Base-by-base conservation (phyloP, 2,113 vertebrate species). In the Pao palembangensis region DNA sequence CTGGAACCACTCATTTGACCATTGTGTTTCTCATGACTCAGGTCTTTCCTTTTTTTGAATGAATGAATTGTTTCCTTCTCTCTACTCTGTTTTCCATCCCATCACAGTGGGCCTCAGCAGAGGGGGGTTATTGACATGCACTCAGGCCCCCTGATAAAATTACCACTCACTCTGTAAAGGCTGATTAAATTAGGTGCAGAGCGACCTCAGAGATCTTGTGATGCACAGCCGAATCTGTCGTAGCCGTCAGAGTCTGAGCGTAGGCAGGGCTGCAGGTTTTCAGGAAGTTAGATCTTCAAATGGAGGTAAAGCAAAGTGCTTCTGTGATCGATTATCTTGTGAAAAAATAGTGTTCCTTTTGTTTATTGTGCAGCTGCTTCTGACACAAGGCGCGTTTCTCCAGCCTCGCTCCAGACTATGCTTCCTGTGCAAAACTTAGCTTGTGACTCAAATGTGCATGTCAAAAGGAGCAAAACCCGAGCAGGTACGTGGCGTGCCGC, bases 241-340 rank as follows among this genome's bases (percentile, higher is more conserved):
- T 4, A 83, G 80, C 76, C 59, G 76, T 2, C 44, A n/a, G 44
- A n/a, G 44, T 16, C 44, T 4, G 44, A n/a, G 15, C 44, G 44
- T 5, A 16, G n/a, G 11, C 44, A 17, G 70, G 75, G 85, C 83
- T 81, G 63, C 71, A 74, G 58, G 62, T 83, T 85, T 28, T 85
- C 72, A 87, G 86, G 86, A 90, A 88, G 85, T 85, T 34, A 66
- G 51, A 51, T 49, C 73, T 72, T 63, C 75, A 76, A 75, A 87
- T 87, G 83, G 85, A 88, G 78, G 83, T 83, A 83, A 88, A 80
- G 28, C 23, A 17, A 47, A 67, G 47, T 17, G 21, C 15, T 19
- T 75, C 68, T 52, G 61, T 15, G 3, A 8, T 34, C 15, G 14
- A 13, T 0, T 3, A 5, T 16, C 19, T 28, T 49, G 47, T 18